Evolutionary conservation across 2,888 invertebrate species (phyloP), one percentile per base, ranked within the genome.

Genomic region (Bembecia ichneumoniformis): DNA sequence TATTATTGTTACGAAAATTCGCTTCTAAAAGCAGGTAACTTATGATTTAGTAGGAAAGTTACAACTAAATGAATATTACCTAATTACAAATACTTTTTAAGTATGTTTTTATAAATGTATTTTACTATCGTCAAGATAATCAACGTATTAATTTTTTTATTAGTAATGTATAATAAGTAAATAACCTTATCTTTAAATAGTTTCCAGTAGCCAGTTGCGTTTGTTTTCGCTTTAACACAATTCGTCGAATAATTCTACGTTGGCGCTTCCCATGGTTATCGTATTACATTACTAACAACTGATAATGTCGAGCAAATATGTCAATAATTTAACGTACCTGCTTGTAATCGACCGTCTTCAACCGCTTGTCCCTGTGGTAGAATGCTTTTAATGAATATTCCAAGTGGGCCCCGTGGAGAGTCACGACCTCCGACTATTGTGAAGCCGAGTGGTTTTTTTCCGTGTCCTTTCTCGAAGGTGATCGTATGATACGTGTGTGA

Each of bases 381-480:
- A 59, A 96, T 94, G 67, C 94, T 94, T 75, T 95, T 94, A 59
- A 96, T 93, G 76, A 94, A 95, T 71, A 96, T 95, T 45, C 95
- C 95, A 69, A 95, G 90, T 55, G 93, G 93, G 51, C 95, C 95
- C 71, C 93, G 91, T 2, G 94, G 94, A 35, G 95, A 94, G 72
- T 96, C 96, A 52, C 92, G 89, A 46, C 96, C 96, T 43, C 96
- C 96, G 2, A 96, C 96, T 59, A 96, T 95, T 10, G 95, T 95
- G 72, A 96, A 96, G n/a, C 96, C 96, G 35, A 96, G 88, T 0
- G 94, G 93, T 77, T 94, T 95, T 70, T 93, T 94, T 2, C 94
- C 93, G 7, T 91, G 90, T 1, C 95, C 95, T 68, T 96, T 96
- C 69, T 94, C 92, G 65, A 93, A 91, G 5, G 92, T 90, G 14